A percentile compares a stretch with the other conserved stretches of the same genome.
phyloP scores from a whole-genome alignment of 2,113 vertebrate genomes.

The Pedionomus torquatus region DNA sequence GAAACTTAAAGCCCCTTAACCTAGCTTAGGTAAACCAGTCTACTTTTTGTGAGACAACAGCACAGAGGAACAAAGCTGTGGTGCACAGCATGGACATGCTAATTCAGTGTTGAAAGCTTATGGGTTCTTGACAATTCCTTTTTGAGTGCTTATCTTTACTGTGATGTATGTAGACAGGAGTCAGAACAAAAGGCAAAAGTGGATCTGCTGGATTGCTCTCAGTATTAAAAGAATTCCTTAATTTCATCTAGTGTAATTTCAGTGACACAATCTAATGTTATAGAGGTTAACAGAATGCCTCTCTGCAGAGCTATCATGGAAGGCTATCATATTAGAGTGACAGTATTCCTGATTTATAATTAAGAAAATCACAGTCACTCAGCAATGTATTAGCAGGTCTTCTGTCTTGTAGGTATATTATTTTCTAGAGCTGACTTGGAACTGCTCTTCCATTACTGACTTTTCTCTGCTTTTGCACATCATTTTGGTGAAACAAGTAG shows the following conservation, averaged over 20 bases:
- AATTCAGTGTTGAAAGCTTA: background rate
- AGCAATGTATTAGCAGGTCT: background rate
- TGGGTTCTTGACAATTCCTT: background rate
- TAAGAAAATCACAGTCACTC: background rate
- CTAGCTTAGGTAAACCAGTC: background rate
- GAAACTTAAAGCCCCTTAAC: background rate
- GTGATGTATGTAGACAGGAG: background rate
- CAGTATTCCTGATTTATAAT: background rate
- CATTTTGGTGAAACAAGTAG: background rate
- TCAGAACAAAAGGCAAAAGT: background rate
- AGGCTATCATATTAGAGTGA: background rate
- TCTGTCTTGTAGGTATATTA: background rate
- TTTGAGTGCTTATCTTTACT: background rate
- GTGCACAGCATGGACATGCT: background rate
- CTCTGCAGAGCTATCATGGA: background rate
- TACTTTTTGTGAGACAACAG: background rate
- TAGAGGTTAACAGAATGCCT: background rate
- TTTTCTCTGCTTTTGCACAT: background rate
- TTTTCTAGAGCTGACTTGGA: background rate
- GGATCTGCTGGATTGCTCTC: background rate
- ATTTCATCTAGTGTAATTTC: background rate
- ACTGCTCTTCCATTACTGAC: accelerated
- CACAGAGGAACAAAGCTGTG: background rate
- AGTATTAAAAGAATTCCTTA: background rate
- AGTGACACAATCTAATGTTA: background rate